phyloP scores from a whole-genome alignment of 2,113 vertebrate species.

The Apistogramma diplotaenia region DNA sequence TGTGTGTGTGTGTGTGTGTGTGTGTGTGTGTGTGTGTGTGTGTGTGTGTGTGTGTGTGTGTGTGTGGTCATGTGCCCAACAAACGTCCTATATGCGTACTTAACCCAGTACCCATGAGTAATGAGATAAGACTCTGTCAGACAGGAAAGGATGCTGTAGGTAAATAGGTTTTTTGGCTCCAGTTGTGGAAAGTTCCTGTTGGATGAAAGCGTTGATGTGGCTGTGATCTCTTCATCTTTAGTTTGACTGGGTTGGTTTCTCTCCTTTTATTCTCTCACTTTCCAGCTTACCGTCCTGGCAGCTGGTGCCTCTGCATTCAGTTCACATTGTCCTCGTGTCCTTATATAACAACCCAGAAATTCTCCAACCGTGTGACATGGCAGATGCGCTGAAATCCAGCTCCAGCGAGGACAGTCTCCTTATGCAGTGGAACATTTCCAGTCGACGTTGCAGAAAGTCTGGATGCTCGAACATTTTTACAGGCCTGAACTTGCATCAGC shows the following conservation, averaged over 20 bases:
- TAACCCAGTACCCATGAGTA: not conserved
- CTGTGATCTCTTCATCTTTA: slow-evolving; percentile 1
- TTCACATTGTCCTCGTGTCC: not conserved
- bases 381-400: slow-evolving; percentile 49
- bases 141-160: not conserved
- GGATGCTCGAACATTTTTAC: slow-evolving; percentile 88
- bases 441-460: slow-evolving; percentile 77
- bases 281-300: not conserved
- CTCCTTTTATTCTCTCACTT: not conserved
- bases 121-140: slow-evolving; percentile 8
- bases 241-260: not conserved
- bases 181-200: not conserved
- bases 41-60: no score
- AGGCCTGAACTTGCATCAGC: slow-evolving; percentile 47
- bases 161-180: not conserved
- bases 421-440: slow-evolving; percentile 31
- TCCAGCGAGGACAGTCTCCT: slow-evolving; percentile 41
- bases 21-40: no score
- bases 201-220: not conserved
- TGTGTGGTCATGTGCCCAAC: not conserved
- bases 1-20: no score
- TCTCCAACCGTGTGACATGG: slow-evolving; percentile 41
- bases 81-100: not conserved
- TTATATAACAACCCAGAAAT: not conserved
- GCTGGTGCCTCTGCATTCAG: not conserved